Conservation (phyloP, 2,797 vertebrate genomes). For the Coregonus suidteri region DNA sequence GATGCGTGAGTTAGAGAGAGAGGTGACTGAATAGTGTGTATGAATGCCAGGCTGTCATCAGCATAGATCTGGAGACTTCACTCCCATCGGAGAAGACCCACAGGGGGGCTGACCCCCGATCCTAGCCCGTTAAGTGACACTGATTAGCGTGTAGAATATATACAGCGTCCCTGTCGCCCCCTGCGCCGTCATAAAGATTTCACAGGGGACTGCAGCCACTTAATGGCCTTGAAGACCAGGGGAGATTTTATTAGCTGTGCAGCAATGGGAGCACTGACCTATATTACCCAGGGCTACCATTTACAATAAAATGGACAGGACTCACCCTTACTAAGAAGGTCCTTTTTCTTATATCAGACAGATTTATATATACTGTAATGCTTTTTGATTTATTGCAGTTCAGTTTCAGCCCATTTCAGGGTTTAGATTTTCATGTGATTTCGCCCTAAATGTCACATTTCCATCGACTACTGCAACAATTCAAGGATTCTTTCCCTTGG, state of each 20-base stretch:
- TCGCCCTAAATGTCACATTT: slow-evolving; percentile 20
- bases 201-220: slow-evolving; percentile 34
- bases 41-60: slow-evolving; percentile 12
- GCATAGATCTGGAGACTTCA: not conserved
- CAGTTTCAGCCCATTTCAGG: not conserved
- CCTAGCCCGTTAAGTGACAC: slow-evolving; percentile 31
- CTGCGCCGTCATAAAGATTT: slow-evolving; percentile 58
- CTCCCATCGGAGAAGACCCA: not conserved
- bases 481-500: not conserved
- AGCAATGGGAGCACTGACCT: not conserved
- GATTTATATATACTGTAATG: too few relatives aligned
- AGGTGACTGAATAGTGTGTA: not conserved
- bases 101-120: not conserved
- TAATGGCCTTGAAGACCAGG: slow-evolving; percentile 37
- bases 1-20: not conserved
- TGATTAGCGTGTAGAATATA: slow-evolving; percentile 55
- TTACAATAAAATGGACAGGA: too few relatives aligned
- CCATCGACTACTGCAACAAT: not conserved
- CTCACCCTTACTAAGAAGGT: too few relatives aligned
- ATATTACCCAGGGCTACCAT: not conserved
- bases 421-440: not conserved
- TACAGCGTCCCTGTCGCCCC: slow-evolving; percentile 38
- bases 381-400: not conserved
- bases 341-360: too few relatives aligned
- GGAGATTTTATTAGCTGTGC: slow-evolving; percentile 9